phyloP scores from a whole-genome alignment of 2,797 vertebrate genomes.

The Rhynchotus rufescens region DNA sequence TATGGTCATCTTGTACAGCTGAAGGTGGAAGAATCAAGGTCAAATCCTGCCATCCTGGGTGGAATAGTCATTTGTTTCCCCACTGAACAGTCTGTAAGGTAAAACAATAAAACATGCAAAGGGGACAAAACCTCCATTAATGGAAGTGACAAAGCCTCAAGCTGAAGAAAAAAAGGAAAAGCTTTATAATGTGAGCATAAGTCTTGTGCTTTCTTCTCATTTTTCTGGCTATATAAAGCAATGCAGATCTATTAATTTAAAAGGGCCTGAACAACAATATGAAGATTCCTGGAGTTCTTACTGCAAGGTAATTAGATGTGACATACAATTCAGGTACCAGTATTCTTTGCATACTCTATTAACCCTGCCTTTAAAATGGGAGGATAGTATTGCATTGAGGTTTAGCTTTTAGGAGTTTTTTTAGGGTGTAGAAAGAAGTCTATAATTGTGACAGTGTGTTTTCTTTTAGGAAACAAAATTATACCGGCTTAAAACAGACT shows the following conservation, averaged over 20 bases:
- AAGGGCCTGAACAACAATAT: neutral
- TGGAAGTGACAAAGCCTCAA: neutral
- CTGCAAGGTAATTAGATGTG: neutral
- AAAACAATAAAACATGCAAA: neutral
- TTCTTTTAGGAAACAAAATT: neutral
- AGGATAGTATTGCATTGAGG: neutral
- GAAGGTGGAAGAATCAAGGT: neutral
- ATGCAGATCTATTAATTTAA: neutral
- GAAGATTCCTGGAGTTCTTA: neutral
- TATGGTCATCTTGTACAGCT: neutral
- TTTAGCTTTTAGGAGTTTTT: neutral
- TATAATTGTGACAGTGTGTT: neutral
- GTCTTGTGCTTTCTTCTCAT: neutral
- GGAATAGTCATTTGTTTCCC: neutral
- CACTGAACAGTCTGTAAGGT: neutral
- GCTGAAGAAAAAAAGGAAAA: no score
- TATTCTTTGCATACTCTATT: neutral
- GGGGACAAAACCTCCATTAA: neutral
- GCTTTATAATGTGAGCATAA: neutral
- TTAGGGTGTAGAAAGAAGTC: neutral
- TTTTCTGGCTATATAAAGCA: neutral
- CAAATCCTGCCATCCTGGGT: neutral
- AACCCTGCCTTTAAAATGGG: neutral
- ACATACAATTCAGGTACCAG: neutral
- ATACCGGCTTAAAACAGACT: neutral